These are phyloP conservation scores for Sanderia malayensis DNA, from an alignment of 30 jellyfish, hydroid and myxozoan genomes.

Conservation along the genomic window DNA sequence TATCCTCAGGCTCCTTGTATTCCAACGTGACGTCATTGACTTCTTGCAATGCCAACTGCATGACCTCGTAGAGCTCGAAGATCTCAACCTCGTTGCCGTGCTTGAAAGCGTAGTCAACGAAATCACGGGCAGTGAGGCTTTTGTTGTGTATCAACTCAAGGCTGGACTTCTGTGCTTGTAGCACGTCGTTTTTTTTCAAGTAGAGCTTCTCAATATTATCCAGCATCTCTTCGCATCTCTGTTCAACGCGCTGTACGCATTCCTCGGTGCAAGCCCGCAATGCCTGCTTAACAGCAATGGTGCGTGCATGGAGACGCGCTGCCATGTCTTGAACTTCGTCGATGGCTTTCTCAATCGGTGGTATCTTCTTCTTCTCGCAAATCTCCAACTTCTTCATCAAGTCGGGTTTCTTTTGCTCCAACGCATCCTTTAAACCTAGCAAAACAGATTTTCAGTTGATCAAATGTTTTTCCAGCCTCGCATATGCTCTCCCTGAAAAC, in stretches of 20 bases:
- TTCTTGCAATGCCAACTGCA: conserved; percentile 75
- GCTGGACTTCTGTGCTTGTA: conserved; percentile 67
- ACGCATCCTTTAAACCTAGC: conserved; percentile 90
- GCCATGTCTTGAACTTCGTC: conserved; percentile 98
- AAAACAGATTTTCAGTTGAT: no score
- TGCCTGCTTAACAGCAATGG: conserved; percentile 92
- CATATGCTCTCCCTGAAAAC: no score
- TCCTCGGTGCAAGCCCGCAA: conserved; percentile 73
- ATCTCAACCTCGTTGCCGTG: conserved; percentile 97
- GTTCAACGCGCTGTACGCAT: conserved; percentile 74
- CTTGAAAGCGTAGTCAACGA: conserved; percentile 88
- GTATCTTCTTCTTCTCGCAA: conserved; percentile 70
- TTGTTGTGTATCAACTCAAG: conserved; percentile 56
- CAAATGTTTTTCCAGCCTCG: no score
- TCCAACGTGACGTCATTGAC: conserved; percentile 54
- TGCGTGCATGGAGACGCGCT: conserved; percentile 97
- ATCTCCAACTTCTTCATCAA: conserved; percentile 61
- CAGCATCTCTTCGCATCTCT: conserved; percentile 71
- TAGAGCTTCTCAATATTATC: conserved; percentile 65
- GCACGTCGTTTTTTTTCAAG: conserved; percentile 44
- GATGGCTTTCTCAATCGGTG: conserved; percentile 85
- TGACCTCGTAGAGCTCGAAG: conserved; percentile 77
- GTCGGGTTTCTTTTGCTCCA: conserved; percentile 77
- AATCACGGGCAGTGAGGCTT: conserved; percentile 76
- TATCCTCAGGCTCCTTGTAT: conserved; percentile 95